Evolutionary conservation across 2,888 invertebrate genomes (phyloP), one percentile per base, ranked within the genome.

Genomic region (Melanargia galathea): DNA sequence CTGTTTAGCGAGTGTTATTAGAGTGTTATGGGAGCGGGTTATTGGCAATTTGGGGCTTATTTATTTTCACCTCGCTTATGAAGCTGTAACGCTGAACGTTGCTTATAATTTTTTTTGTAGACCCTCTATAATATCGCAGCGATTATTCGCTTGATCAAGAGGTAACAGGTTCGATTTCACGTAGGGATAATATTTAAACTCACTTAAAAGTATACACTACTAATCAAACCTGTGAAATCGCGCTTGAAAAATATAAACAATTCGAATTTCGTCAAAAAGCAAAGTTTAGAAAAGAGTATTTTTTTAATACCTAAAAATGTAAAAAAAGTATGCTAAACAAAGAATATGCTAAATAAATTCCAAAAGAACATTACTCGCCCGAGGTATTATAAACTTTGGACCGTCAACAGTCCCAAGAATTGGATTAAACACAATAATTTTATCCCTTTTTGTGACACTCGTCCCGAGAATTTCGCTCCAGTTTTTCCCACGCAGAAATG

Each of bases 41-140:
- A 54, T 55, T 24, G 61, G 45, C 46, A 22, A 35, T 48, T 48
- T 55, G 48, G 1, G 46, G 35, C 16, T 7, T 55, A 61, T 55
- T 61, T 61, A 54, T 55, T 51, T 61, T 24, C 11, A 22, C n/a
- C 18, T 38, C 18, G 18, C 33, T 55, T 18, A 45, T 20, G 10
- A 24, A 24, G 13, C 24, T 45, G 24, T 35, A 11, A 46, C 11
- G n/a, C n/a, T 3, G 20, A 35, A 33, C 11, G 22, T 24, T 48
- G 24, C 24, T 22, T 13, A 22, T 33, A 33, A 24, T 16, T 5
- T 20, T 22, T 46, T 46, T 7, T 22, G 20, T 13, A 24, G 10
- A 24, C 20, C n/a, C 18, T 18, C 16, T 18, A 7, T 18, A 20
- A 10, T 18, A 10, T 2, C 10, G 3, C 16, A 40, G 16, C 5